phyloP scores from a whole-genome alignment of 2,888 invertebrate genomes.

The Teinopalpus imperialis region DNA sequence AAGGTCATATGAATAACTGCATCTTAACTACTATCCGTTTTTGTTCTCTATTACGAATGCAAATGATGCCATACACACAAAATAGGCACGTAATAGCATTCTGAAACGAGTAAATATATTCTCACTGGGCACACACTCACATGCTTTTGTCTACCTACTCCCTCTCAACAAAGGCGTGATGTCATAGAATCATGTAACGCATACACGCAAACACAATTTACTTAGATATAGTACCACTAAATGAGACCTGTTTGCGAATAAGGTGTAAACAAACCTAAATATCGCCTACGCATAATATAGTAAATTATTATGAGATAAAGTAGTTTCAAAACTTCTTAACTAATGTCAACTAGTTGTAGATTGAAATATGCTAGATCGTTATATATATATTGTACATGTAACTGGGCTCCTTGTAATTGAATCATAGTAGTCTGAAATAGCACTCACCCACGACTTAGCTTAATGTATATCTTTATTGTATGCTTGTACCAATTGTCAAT shows the following conservation, averaged over 20 bases:
- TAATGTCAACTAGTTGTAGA: slow-evolving; percentile 4
- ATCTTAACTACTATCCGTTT: slow-evolving; percentile 13
- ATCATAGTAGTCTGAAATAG: too few species aligned
- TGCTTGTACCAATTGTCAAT: too few species aligned
- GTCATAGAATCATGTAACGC: slow-evolving; percentile 58
- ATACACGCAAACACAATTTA: slow-evolving; percentile 30
- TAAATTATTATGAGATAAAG: background rate
- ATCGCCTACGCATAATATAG: slow-evolving; percentile 25
- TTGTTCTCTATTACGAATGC: slow-evolving; percentile 22
- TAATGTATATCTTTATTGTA: too few species aligned
- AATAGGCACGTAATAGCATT: slow-evolving; percentile 14
- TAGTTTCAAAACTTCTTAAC: slow-evolving; percentile 8
- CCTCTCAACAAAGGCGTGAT: slow-evolving; percentile 69
- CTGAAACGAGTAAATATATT: slow-evolving; percentile 42
- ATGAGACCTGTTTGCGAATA: slow-evolving; percentile 5
- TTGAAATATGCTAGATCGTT: background rate
- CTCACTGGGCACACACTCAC: slow-evolving; percentile 48
- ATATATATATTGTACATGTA: slow-evolving; percentile 3
- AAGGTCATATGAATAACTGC: slow-evolving; percentile 10
- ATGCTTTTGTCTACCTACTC: slow-evolving; percentile 73
- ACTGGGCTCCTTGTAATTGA: background rate
- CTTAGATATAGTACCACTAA: slow-evolving; percentile 29
- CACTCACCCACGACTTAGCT: too few species aligned
- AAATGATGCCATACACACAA: slow-evolving; percentile 26
- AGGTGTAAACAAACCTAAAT: slow-evolving; percentile 11